Base-by-base conservation (phyloP, 2,797 vertebrate species). In the Amazona ochrocephala region DNA sequence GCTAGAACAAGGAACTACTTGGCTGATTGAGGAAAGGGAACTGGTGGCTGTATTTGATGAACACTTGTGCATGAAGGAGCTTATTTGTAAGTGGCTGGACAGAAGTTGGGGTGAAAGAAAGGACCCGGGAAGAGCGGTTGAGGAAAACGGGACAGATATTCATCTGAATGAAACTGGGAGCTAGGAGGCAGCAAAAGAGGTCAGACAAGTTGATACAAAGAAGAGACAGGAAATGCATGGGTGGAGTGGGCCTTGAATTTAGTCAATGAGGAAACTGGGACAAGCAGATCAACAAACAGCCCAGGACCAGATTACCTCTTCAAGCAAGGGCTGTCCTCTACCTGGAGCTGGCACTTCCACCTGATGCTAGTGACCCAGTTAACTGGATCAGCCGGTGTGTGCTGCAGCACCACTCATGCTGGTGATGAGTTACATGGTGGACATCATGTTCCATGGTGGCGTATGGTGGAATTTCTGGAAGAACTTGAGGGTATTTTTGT, bases 261-360 rank as follows among this genome's bases (percentile, higher is more conserved):
- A 79, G 58, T 79, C 27, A 53, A 1, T 32, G 39, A 39, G 18
- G 82, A 66, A 84, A 67, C 21, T 4, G 34, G 65, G n/a, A 62
- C 14, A 71, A 27, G 58, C 51, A 58, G n/a, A 71, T 61, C 27
- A 74, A 65, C 26, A 53, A 83, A 58, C n/a, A 82, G 58, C 30
- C 1, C 1, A 7, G 53, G 58, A 68, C 71, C 54, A 53, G 29
- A 8, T 65, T 92, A 32, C 41, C 8, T 45, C 23, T 26, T 10
- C 20, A 73, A 32, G 23, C 1, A 1, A 61, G 32, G 34, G 32
- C 30, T 64, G 6, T 16, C n/a, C 11, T 44, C 20, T 27, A 0
- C 48, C 66, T 32, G 0, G 0, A 47, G 37, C 62, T 9, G 8
- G 10, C 9, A 13, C 9, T 47, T 18, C 19, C 2, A 64, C 13